phyloP scores from a whole-genome alignment of 2,888 invertebrate species.

The Schizotus pectinicornis region DNA sequence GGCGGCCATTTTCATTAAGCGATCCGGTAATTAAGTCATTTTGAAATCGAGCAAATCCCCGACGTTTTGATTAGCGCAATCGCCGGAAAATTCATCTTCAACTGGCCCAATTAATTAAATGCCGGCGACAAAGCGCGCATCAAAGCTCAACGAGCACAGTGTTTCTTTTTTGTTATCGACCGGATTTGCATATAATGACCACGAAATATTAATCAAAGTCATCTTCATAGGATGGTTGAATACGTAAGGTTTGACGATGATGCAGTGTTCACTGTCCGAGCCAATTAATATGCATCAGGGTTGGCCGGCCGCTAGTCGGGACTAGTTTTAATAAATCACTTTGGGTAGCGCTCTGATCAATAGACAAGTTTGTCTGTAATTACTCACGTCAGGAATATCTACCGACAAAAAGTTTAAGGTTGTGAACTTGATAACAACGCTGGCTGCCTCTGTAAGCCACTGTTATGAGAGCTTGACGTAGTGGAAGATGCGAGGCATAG shows the following conservation, averaged over 20 bases:
- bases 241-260: slow-evolving; percentile 36
- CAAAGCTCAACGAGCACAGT: too few species aligned
- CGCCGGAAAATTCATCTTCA: too few species aligned
- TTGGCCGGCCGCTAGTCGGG: slow-evolving; percentile 22
- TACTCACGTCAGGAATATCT: slow-evolving; percentile 24
- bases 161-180: too few species aligned
- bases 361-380: slow-evolving; percentile 33
- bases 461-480: too few species aligned
- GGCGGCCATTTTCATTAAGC: too few species aligned
- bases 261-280: slow-evolving; percentile 37
- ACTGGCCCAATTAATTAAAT: too few species aligned
- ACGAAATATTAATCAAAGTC: slow-evolving; percentile 37
- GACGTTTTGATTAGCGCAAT: too few species aligned
- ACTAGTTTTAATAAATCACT: slow-evolving; percentile 42
- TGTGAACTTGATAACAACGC: slow-evolving; percentile 17
- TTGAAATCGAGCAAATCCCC: too few species aligned
- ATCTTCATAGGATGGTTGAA: slow-evolving; percentile 27
- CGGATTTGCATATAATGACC: too few species aligned
- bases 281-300: slow-evolving; percentile 40
- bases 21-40: too few species aligned
- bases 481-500: too few species aligned
- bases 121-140: too few species aligned
- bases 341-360: slow-evolving; percentile 30
- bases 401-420: slow-evolving; percentile 16
- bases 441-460: background rate